Conservation (phyloP, 1,140 invertebrate genomes). For the Drosophila subobscura region DNA sequence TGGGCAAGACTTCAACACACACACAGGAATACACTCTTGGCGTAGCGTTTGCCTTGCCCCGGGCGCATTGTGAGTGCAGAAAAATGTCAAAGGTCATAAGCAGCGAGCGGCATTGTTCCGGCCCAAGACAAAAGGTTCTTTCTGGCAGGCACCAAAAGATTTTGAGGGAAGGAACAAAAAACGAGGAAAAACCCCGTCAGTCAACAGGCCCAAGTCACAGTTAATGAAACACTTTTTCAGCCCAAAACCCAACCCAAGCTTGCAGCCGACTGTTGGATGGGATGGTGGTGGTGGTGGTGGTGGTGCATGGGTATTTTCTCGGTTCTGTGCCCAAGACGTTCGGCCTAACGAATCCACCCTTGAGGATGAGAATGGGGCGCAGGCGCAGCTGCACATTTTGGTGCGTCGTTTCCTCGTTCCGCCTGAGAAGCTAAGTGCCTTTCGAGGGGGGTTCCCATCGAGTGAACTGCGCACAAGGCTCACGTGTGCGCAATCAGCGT, state of each 20-base stretch:
- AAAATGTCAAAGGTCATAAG: slow-evolving; percentile 76
- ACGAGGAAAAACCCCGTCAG: slow-evolving; percentile 37
- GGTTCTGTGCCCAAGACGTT: slow-evolving; percentile 16
- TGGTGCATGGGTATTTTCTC: slow-evolving; percentile 51
- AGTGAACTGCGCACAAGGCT: slow-evolving; percentile 26
- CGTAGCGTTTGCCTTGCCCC: slow-evolving; percentile 29
- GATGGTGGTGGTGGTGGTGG: slow-evolving; percentile 8
- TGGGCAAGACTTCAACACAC: slow-evolving; percentile 34
- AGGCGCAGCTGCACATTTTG: slow-evolving; percentile 56
- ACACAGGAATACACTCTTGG: too few species aligned
- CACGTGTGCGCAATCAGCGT: slow-evolving; percentile 67
- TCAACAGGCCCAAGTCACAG: slow-evolving; percentile 52
- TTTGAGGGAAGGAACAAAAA: slow-evolving; percentile 19
- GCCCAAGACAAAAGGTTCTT: slow-evolving; percentile 47
- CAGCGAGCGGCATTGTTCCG: slow-evolving; percentile 44
- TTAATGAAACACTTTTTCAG: slow-evolving; percentile 36
- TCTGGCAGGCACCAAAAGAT: slow-evolving; percentile 34
- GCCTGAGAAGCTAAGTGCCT: slow-evolving; percentile 57
- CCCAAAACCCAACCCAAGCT: slow-evolving; percentile 17
- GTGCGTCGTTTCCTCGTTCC: slow-evolving; percentile 38
- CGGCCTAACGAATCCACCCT: slow-evolving; percentile 45
- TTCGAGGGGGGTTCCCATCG: slow-evolving; percentile 54
- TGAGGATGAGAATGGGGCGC: slow-evolving; percentile 62
- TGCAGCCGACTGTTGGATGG: slow-evolving; percentile 30
- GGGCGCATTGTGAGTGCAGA: slow-evolving; percentile 59